phyloP scores from a whole-genome alignment of 2,113 vertebrate species.

The Beaufortia kweichowensis region DNA sequence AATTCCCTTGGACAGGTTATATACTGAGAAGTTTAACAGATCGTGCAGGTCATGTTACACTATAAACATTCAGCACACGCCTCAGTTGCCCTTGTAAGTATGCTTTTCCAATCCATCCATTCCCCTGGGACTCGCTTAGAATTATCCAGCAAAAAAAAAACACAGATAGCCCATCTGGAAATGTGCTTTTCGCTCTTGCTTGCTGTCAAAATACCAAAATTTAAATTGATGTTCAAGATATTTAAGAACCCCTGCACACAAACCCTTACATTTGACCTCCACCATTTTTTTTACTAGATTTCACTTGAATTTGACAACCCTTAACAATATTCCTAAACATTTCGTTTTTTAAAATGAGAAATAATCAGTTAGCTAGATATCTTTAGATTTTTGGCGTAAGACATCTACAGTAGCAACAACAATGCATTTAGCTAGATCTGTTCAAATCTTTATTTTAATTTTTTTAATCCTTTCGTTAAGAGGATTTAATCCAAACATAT shows the following conservation, averaged over 20 bases:
- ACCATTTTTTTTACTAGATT: not conserved
- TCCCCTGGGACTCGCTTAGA: slow-evolving; percentile 26
- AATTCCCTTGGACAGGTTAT: not conserved
- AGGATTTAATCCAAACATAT: slow-evolving; percentile 41
- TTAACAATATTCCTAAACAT: too few species aligned
- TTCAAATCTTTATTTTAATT: slow-evolving; percentile 41
- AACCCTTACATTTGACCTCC: not conserved
- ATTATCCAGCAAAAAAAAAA: slow-evolving; percentile 18
- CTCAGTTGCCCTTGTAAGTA: not conserved
- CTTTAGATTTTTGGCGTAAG: not conserved
- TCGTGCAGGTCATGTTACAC: slow-evolving; percentile 21
- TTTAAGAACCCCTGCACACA: not conserved
- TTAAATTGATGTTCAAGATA: not conserved
- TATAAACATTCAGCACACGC: slow-evolving; percentile 23
- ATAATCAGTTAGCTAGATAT: not conserved
- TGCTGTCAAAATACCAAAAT: not conserved
- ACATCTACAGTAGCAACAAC: slow-evolving; percentile 2
- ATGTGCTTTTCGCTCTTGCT: slow-evolving; percentile 11
- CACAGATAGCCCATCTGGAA: slow-evolving; percentile 52
- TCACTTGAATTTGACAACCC: too few species aligned
- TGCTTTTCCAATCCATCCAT: slow-evolving; percentile 36
- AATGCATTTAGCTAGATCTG: slow-evolving; percentile 29
- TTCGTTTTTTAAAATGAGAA: not conserved
- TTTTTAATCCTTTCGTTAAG: slow-evolving; percentile 46
- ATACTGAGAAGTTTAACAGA: slow-evolving; percentile 33